phyloP scores from a whole-genome alignment of 2,113 vertebrate genomes.

The human (Homo sapiens) region DNA sequence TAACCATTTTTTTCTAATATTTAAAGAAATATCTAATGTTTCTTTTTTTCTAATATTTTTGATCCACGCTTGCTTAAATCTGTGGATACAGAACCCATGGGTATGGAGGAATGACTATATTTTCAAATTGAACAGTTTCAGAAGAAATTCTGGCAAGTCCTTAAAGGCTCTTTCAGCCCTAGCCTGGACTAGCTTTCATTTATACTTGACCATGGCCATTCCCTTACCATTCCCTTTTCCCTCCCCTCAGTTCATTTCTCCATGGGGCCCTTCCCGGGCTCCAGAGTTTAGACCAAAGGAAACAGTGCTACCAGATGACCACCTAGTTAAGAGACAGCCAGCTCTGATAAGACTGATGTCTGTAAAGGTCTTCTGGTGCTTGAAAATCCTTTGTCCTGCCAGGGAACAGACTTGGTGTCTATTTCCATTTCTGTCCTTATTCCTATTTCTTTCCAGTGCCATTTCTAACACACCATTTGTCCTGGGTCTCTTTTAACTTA shows the following conservation, averaged over 20 bases:
- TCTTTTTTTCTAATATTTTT: neutral
- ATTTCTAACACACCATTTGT: neutral
- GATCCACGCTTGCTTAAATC: neutral
- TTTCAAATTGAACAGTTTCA: constrained; percentile 8
- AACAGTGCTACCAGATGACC: neutral
- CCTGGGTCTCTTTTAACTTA: neutral
- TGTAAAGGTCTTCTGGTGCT: neutral
- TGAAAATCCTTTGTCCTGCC: neutral
- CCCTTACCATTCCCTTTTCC: neutral
- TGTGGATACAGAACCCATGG: neutral
- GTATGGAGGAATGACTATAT: neutral
- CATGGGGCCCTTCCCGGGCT: neutral
- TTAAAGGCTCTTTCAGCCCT: neutral
- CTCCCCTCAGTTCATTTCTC: neutral
- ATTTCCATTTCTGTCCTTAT: neutral
- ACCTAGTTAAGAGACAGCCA: neutral
- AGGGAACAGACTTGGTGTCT: neutral
- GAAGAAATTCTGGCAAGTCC: neutral
- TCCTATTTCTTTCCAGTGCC: neutral
- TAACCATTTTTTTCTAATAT: neutral
- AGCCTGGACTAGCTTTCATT: neutral
- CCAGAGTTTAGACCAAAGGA: neutral
- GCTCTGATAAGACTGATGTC: neutral
- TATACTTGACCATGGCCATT: neutral
- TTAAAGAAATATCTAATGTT: neutral